Evolutionary conservation across 1,140 invertebrate genomes (phyloP), one percentile per base, ranked within the genome.

Genomic region (Dendrolimus kikuchii): DNA sequence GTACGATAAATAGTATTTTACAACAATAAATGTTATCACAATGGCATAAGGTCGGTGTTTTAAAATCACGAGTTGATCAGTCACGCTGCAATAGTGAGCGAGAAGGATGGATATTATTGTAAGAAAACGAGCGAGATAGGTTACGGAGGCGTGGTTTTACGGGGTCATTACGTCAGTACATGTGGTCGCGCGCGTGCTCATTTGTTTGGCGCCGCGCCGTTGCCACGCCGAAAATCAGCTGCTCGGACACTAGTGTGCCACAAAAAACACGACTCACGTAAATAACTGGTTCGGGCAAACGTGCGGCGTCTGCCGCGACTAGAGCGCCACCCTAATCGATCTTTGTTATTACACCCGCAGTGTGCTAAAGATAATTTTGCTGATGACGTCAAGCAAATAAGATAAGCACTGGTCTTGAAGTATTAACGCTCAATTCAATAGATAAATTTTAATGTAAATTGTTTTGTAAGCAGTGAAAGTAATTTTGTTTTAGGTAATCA

Each of bases 141-240:
- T 58, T 39, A 41, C 56, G 45, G 48, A 66, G 77, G 80, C 74
- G 77, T 75, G 72, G 59, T 55, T 52, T 56, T 45, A 38, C 49
- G 51, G 49, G 55, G 40, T 51, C 41, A 62, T 75, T 71, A 80
- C 78, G 74, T 80, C 68, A 75, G 67, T 63, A 68, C 68, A 68
- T 71, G 64, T 68, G 68, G 64, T 55, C 53, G 53, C 57, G 71
- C 62, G 67, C 77, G 62, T 74, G 69, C 55, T 55, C 52, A 57
- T 67, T 72, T 71, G 70, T 74, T 78, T 80, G 68, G 75, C 68
- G 67, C 74, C 23, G 64, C 56, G 58, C 48, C 60, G 66, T 71
- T 73, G 66, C 69, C 68, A 72, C 71, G 72, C 72, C 66, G 59
- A 75, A 77, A 80, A 84, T 84, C 81, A 84, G 81, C 81, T 84